Evolutionary conservation across 2,113 vertebrate genomes (phyloP), one percentile per base, ranked within the genome.

Genomic region (Cinclus mexicanus): DNA sequence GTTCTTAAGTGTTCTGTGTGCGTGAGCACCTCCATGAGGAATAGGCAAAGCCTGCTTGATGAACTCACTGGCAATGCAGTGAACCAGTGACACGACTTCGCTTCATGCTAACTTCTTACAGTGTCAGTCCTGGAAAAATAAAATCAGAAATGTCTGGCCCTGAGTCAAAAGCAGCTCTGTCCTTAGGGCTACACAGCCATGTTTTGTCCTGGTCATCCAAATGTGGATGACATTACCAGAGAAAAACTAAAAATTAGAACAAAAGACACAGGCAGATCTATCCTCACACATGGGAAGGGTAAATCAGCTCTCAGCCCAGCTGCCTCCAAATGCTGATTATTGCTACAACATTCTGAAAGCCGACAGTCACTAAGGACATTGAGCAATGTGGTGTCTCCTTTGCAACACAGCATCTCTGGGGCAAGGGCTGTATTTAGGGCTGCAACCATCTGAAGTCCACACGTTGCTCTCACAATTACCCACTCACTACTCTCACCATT

Each of bases 361-460:
- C 1, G 0, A 5, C 0, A 0, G 72, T 41, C 91, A 52, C 87
- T 25, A 3, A 96, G 92, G 94, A 7, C 88, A 5, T 93, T 95
- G 85, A 92, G 93, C 93, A 95, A 97, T 0, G 0, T 5, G 49
- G 71, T 9, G 56, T 42, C 28, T 37, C 86, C 92, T 90, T 93
- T 89, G 92, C 93, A 79, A 95, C 85, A 94, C 33, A 57, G 59
- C 12, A 17, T 3, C 83, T 92, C 85, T 96, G 90, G 57, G 39
- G 72, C 86, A 92, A 96, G 92, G 83, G 47, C 2, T 67, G 14
- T 7, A 5, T 35, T 49, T 78, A 13, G 42, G 88, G 41, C 69
- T 95, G 68, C 41, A 81, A 18, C 8, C 17, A 5, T 19, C 28
- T 25, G 10, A 29, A 39, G 22, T 37, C 55, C 55, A 31, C 37